Base-by-base conservation (phyloP, 1,140 invertebrate species). In the Andrena cerasifolii region DNA sequence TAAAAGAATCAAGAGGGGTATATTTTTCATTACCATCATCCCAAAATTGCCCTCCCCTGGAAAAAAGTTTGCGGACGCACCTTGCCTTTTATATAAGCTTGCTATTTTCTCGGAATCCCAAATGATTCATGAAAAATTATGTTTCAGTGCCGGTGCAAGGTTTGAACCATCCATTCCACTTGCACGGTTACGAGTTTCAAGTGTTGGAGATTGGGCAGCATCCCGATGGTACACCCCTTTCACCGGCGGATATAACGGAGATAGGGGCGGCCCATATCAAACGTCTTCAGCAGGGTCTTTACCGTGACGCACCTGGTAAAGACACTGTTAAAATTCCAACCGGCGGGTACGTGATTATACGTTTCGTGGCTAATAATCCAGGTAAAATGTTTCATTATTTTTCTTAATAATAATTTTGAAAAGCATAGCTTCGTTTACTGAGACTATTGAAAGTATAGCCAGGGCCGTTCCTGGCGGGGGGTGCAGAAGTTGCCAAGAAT, bases 321-420 rank as follows among this genome's bases (percentile, higher is more conserved):
- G 87, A 88, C 59, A 86, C 85, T 0, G 91, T 96, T 40, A 94
- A 95, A 16, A 95, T 96, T 33, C 95, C 95, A 1, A 95, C 94
- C 79, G 95, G 95, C 79, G 95, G 95, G 83, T 96, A 95, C 85
- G 94, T 95, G 24, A 95, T 96, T 31, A 90, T 96, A 84, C 94
- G 95, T 81, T 94, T 96, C 84, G 94, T 94, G 81, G 95, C 95
- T 59, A 93, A 95, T 84, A 96, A 96, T 92, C 95, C 95, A 87
- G 95, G 94, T 95, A 89, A 82, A 45, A 21, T 63, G 51, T 31
- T 56, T 0, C 51, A 36, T 21, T 54, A n/a, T 14, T n/a, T n/a
- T n/a, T n/a, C n/a, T n/a, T n/a, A n/a, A n/a, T n/a, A n/a, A n/a
- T n/a, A n/a, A n/a, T n/a, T n/a, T n/a, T n/a, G n/a, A n/a, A n/a